Base-by-base conservation (phyloP, 1,140 invertebrate genomes). In the Nasonia vitripennis region DNA sequence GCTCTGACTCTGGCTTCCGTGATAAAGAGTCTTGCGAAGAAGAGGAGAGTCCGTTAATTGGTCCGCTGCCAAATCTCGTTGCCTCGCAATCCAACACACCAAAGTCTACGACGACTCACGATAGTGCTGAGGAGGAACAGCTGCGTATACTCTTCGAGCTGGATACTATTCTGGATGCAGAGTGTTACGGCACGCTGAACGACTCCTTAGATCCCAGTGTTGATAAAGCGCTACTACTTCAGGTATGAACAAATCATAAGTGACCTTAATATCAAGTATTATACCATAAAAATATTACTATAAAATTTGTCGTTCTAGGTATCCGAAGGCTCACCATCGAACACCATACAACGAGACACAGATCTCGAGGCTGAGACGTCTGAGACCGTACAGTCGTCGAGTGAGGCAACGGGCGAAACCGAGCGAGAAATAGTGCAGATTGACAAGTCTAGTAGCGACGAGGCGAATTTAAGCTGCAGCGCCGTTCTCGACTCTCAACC, bases 11-110 rank as follows among this genome's bases (percentile, higher is more conserved):
- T 11, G 94, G 94, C 82, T 94, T 94, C 73, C 89, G 94, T 17
- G 94, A 94, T 71, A 94, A 94, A 86, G 94, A 94, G 83, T 94
- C 93, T 7, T 94, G 93, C 83, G 94, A 94, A 86, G 94, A 94
- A 48, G 94, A 94, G 55, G 94, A 94, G 68, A 93, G 90, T 81
- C 88, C 91, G 17, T 86, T 90, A 48, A 80, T 90, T 4, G 87
- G 88, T 23, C 86, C 88, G 51, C 83, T 87, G 31, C 67, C 78
- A 1, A 84, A 75, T 20, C 34, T 87, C 0, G 82, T 83, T 0
- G 62, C 84, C 0, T 86, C 84, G 27, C 85, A 81, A 71, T 75
- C 86, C 2, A 88, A 87, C 27, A 83, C 85, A 11, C 78, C 81
- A 17, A 70, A 78, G 2, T 78, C 83, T 23, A 45, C 78, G 6